These are phyloP conservation scores for Corydoras sp. DNA, from an alignment of 2,113 vertebrate species.

Conservation along the genomic window DNA sequence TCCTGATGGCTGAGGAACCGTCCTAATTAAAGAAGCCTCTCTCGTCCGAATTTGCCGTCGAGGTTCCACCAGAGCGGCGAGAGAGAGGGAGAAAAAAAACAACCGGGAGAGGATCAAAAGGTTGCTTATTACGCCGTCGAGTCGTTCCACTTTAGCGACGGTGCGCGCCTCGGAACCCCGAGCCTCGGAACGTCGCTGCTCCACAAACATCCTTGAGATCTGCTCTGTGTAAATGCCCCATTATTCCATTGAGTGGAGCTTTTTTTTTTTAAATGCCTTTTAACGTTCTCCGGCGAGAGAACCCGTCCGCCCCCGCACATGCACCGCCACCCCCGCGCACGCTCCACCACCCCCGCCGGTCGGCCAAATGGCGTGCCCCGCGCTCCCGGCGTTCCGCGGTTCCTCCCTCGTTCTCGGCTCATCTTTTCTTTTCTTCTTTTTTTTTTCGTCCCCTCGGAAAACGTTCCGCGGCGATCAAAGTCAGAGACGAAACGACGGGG, in stretches of 20 bases:
- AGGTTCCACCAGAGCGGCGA: neutral
- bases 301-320: neutral
- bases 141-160: slow-evolving; percentile 1
- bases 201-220: too few relatives aligned
- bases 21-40: neutral
- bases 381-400: too few relatives aligned
- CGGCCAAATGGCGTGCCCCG: too few relatives aligned
- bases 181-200: neutral
- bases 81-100: neutral
- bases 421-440: too few relatives aligned
- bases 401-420: too few relatives aligned
- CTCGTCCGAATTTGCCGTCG: neutral
- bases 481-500: slow-evolving; percentile 29
- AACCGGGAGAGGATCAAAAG: neutral
- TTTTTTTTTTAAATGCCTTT: slow-evolving; percentile 18
- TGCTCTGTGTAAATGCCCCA: too few relatives aligned
- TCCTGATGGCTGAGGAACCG: neutral
- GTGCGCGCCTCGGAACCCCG: slow-evolving; percentile 22
- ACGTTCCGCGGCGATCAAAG: too few relatives aligned
- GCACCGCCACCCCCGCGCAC: too few relatives aligned
- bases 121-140: slow-evolving; percentile 7
- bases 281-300: slow-evolving; percentile 30
- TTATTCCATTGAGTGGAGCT: too few relatives aligned
- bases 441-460: too few relatives aligned
- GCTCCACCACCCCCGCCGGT: too few relatives aligned